Evolutionary conservation across 2,797 vertebrate genomes (phyloP).

Genomic region (Macropodus opercularis): DNA sequence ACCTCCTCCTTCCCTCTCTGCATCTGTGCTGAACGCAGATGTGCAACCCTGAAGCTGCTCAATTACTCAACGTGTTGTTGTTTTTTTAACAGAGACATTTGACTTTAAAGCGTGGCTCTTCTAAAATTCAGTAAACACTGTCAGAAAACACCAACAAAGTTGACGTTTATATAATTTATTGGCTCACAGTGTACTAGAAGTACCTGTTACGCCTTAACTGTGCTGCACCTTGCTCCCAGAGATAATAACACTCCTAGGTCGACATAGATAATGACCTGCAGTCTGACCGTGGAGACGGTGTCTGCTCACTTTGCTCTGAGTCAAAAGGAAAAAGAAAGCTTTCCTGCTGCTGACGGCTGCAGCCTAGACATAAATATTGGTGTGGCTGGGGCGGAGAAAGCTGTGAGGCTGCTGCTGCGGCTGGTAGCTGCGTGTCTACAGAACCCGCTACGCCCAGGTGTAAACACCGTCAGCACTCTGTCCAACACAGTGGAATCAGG

Average conservation of each 20-base stretch:
- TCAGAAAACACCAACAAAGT: no score
- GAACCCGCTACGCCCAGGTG: constrained; percentile 23
- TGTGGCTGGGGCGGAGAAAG: constrained; percentile 39
- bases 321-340: constrained; percentile 73
- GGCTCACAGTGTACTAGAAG: constrained; percentile 6
- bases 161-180: background rate
- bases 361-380: constrained; percentile 68
- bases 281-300: constrained; percentile 37
- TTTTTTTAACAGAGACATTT: background rate
- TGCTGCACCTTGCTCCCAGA: constrained; percentile 35
- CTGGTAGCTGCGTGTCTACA: constrained; percentile 24
- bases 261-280: constrained; percentile 53
- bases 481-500: constrained; percentile 5
- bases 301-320: constrained; percentile 36
- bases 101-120: no score
- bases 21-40: constrained; percentile 61
- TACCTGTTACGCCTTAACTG: constrained; percentile 11
- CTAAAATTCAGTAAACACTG: no score
- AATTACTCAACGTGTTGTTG: constrained; percentile 16
- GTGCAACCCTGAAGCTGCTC: constrained; percentile 44
- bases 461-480: background rate
- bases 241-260: constrained; percentile 54
- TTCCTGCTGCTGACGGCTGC: constrained; percentile 43
- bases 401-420: constrained; percentile 29
- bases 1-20: background rate